Percentiles rank a stretch among this genome's conserved stretches.
These are phyloP conservation scores for Eucera pruinosa DNA, from an alignment of 2,888 invertebrate species.

Conservation along the genomic window DNA sequence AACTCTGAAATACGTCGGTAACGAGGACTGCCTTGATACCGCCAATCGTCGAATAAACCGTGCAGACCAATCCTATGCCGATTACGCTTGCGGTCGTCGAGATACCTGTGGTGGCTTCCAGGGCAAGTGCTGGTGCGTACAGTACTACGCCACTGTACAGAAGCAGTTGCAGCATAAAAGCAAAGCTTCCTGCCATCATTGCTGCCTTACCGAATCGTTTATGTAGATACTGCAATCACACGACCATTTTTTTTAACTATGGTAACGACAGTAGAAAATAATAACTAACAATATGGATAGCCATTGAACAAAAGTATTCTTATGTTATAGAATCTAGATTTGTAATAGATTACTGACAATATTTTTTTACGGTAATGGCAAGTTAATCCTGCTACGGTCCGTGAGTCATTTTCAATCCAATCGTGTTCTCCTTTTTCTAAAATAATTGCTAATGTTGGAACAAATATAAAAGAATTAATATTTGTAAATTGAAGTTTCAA, in stretches of 20 bases:
- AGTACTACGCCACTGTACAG: conserved; percentile 95
- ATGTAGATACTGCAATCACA: conserved; percentile 90
- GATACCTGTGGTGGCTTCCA: conserved; percentile 93
- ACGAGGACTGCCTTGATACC: conserved; percentile 96
- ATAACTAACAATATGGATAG: too few species aligned
- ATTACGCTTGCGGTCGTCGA: conserved; percentile 89
- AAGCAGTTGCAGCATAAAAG: conserved; percentile 95
- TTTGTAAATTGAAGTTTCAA: too few species aligned
- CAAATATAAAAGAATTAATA: too few species aligned
- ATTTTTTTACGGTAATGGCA: too few species aligned
- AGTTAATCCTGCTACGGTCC: too few species aligned
- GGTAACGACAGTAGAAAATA: not conserved
- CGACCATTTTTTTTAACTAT: not conserved
- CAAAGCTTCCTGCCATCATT: conserved; percentile 91
- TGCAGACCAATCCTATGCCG: conserved; percentile 90
- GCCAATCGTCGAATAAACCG: conserved; percentile 93
- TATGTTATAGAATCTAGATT: too few species aligned
- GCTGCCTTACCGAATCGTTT: conserved; percentile 91
- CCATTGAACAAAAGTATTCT: too few species aligned
- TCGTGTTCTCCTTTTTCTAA: too few species aligned
- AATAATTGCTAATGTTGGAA: too few species aligned
- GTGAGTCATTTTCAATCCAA: too few species aligned
- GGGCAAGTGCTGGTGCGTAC: conserved; percentile 95
- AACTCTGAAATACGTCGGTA: conserved; percentile 93
- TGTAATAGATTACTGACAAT: too few species aligned